phyloP scores from a whole-genome alignment of 2,888 invertebrate species.

The Pristionchus japonicus region DNA sequence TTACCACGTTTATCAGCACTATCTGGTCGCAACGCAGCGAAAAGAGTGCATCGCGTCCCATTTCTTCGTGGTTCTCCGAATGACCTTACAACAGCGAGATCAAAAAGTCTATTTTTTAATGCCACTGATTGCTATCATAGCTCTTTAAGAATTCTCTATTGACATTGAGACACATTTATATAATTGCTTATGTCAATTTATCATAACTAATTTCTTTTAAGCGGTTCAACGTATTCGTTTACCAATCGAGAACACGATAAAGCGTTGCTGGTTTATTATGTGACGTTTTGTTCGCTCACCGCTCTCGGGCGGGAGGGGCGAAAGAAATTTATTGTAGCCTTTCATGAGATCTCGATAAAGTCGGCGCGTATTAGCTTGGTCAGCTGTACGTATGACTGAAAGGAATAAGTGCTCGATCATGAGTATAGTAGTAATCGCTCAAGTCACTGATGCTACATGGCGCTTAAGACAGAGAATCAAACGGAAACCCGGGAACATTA shows the following conservation, averaged over 20 bases:
- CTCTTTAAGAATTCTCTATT: no score
- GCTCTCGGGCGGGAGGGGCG: not conserved
- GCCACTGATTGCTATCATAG: no score
- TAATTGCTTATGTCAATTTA: no score
- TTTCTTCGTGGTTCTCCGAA: not conserved
- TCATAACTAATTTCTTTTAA: not conserved
- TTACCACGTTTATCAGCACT: not conserved
- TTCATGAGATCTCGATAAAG: not conserved
- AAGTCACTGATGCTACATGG: no score
- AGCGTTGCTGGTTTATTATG: no score
- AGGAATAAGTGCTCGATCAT: not conserved
- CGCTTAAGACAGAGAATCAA: no score
- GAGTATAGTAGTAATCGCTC: no score
- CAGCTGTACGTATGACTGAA: not conserved
- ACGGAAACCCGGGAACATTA: no score
- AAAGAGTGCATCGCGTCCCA: not conserved
- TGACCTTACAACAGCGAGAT: not conserved
- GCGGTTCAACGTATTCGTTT: not conserved
- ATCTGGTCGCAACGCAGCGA: not conserved
- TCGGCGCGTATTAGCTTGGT: not conserved
- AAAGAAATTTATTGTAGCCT: not conserved
- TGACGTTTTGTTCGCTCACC: not conserved
- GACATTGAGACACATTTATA: no score
- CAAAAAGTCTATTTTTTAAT: no score
- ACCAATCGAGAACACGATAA: no score